Evolutionary conservation across 2,113 vertebrate species (phyloP).

Genomic region (Octodon degus): DNA sequence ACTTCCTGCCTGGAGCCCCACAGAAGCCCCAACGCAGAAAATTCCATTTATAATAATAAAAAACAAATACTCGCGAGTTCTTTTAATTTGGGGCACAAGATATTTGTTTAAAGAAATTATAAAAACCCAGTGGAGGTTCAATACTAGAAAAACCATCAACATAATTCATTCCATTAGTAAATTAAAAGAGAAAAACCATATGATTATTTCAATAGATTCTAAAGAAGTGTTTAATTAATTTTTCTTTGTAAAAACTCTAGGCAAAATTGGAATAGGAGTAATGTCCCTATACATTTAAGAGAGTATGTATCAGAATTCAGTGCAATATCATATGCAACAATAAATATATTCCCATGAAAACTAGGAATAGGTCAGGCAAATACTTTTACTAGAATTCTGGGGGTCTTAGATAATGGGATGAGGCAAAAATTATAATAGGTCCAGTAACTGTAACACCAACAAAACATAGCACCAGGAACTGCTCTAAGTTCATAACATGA

Average conservation of each 20-base stretch:
- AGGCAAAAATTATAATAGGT: slow-evolving; percentile 35
- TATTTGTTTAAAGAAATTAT: slow-evolving; percentile 78
- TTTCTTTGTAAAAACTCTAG: slow-evolving; percentile 69
- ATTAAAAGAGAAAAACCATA: slow-evolving; percentile 77
- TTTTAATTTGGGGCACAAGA: slow-evolving; percentile 70
- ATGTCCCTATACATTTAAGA: neutral
- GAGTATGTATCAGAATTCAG: slow-evolving; percentile 54
- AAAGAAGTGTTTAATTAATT: slow-evolving; percentile 78
- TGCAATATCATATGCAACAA: neutral
- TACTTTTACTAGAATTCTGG: neutral
- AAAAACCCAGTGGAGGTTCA: slow-evolving; percentile 72
- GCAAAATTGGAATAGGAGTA: slow-evolving; percentile 62
- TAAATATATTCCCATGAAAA: slow-evolving; percentile 21
- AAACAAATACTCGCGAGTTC: slow-evolving; percentile 63
- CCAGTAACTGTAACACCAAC: neutral
- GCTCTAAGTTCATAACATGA: neutral
- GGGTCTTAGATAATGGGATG: slow-evolving; percentile 40
- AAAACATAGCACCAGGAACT: neutral
- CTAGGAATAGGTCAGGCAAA: neutral
- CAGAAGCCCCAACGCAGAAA: slow-evolving; percentile 63
- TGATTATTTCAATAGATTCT: slow-evolving; percentile 74
- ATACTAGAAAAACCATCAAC: slow-evolving; percentile 69
- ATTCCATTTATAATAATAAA: slow-evolving; percentile 71
- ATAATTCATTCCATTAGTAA: slow-evolving; percentile 78
- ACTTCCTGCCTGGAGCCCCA: slow-evolving; percentile 48